phyloP scores from a whole-genome alignment of 2,113 vertebrate genomes.

The Oenanthe melanoleuca region DNA sequence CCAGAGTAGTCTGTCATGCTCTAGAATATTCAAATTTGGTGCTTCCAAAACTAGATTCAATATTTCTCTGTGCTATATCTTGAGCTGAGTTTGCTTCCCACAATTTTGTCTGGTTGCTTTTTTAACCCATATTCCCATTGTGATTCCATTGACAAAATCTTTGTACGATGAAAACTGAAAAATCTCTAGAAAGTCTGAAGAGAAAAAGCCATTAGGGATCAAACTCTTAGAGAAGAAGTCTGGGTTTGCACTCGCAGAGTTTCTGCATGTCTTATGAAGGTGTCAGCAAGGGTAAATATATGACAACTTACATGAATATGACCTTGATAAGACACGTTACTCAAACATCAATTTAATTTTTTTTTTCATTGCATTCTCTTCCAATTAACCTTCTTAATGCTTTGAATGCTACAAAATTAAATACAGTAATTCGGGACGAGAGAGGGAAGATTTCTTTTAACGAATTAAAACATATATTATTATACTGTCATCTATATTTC shows the following conservation, averaged over 20 bases:
- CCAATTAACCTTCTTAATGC: neutral
- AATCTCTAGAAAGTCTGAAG: neutral
- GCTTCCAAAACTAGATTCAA: neutral
- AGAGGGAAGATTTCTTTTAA: neutral
- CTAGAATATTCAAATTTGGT: neutral
- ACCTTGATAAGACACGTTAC: neutral
- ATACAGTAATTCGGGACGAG: neutral
- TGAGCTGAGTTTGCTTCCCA: neutral
- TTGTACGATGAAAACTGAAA: neutral
- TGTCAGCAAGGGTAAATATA: neutral
- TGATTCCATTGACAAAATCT: rapidly evolving
- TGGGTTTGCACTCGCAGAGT: neutral
- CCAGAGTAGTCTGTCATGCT: neutral
- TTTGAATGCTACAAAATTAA: neutral
- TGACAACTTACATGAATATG: neutral
- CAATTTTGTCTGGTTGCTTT: neutral
- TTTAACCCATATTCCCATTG: neutral
- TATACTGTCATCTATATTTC: neutral
- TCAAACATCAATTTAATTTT: neutral
- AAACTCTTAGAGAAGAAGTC: neutral
- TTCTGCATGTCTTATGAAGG: neutral
- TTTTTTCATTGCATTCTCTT: neutral
- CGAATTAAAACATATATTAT: neutral
- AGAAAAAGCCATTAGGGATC: neutral
- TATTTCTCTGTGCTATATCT: neutral